A percentile compares a stretch with the other conserved stretches of the same genome.
Evolutionary conservation across 1,140 invertebrate species (phyloP).

Genomic region (Pentalonia nigronervosa): DNA sequence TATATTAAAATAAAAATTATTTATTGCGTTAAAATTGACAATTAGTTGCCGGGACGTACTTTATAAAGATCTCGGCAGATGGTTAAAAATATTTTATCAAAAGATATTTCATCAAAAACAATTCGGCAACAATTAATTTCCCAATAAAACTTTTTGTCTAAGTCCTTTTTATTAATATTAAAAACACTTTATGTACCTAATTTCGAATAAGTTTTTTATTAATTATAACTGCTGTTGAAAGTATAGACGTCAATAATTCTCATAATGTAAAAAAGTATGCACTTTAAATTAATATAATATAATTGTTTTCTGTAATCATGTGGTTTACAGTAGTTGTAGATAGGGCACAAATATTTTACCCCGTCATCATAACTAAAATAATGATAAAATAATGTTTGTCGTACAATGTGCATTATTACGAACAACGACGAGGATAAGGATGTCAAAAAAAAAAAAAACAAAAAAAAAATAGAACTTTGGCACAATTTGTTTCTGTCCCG

Average conservation of each 20-base stretch:
- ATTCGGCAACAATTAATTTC: background rate
- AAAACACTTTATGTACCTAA: too few relatives aligned
- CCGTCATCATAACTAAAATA: background rate
- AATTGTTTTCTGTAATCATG: background rate
- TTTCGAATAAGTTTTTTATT: too few relatives aligned
- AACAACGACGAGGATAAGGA: background rate
- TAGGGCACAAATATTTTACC: background rate
- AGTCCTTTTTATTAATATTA: too few relatives aligned
- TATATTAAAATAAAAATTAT: background rate
- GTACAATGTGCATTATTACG: background rate
- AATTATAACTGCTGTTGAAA: too few relatives aligned
- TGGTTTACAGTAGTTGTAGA: background rate
- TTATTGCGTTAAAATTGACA: background rate
- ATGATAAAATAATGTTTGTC: background rate
- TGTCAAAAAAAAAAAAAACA: background rate
- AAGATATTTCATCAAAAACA: too few relatives aligned
- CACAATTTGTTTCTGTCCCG: background rate
- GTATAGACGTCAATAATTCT: too few relatives aligned
- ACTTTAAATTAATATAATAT: too few relatives aligned
- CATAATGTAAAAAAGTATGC: too few relatives aligned
- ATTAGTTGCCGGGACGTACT: background rate
- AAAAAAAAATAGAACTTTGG: background rate
- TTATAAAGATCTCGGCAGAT: background rate
- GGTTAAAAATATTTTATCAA: background rate
- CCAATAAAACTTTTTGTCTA: too few relatives aligned